Evolutionary conservation across 2,888 invertebrate genomes (phyloP).

Genomic region (Dolichomitus sp.): DNA sequence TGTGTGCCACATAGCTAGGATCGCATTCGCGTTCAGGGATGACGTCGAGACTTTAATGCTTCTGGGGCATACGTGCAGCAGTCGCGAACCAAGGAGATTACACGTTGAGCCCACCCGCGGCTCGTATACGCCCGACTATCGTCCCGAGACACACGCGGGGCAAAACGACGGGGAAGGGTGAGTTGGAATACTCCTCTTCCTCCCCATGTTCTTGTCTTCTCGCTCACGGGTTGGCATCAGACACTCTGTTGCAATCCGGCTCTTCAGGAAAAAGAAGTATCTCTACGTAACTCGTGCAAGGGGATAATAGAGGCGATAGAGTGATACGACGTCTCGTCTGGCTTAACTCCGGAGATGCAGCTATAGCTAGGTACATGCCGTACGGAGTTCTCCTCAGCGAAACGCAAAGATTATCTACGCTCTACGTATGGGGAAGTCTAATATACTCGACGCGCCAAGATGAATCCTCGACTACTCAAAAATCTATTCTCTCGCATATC

Average conservation of each 20-base stretch:
- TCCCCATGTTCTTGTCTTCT: slow-evolving; percentile 20
- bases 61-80: slow-evolving; percentile 76
- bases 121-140: slow-evolving; percentile 68
- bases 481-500: slow-evolving; percentile 46
- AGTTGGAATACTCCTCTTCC: slow-evolving; percentile 50
- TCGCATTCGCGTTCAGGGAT: slow-evolving; percentile 72
- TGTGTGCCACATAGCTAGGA: slow-evolving; percentile 71
- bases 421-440: slow-evolving; percentile 59
- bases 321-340: slow-evolving; percentile 63
- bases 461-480: slow-evolving; percentile 42
- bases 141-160: slow-evolving; percentile 65
- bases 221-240: slow-evolving; percentile 42
- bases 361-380: slow-evolving; percentile 7
- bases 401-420: slow-evolving; percentile 60
- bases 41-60: slow-evolving; percentile 81
- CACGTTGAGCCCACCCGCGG: slow-evolving; percentile 78
- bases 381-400: slow-evolving; percentile 17
- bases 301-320: slow-evolving; percentile 65
- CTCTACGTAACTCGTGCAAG: slow-evolving; percentile 59
- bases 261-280: slow-evolving; percentile 59
- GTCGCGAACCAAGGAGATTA: slow-evolving; percentile 74
- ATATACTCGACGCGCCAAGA: slow-evolving; percentile 54
- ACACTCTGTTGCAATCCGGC: slow-evolving; percentile 47
- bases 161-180: slow-evolving; percentile 58
- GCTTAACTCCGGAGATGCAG: slow-evolving; percentile 10